These are phyloP conservation scores for Oryzias sinensis DNA, from an alignment of 2,797 vertebrate genomes.

Conservation along the genomic window DNA sequence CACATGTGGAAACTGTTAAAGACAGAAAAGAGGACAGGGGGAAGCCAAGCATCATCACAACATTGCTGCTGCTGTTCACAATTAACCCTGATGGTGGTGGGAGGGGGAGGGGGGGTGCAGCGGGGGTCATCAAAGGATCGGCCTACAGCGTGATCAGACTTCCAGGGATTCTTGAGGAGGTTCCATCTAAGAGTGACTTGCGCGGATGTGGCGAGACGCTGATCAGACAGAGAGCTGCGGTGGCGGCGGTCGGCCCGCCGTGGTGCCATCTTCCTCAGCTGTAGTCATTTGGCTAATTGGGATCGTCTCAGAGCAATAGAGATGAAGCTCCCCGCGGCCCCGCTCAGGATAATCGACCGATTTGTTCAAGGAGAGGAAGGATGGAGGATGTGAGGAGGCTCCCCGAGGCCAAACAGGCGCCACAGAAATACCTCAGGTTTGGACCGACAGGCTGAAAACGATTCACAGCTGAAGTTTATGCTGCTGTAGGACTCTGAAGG, in stretches of 20 bases:
- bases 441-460: no score
- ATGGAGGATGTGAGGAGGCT: slow-evolving; percentile 3
- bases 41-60: slow-evolving; percentile 21
- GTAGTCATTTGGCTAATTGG: slow-evolving; percentile 67
- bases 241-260: no score
- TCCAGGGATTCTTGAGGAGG: no score
- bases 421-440: no score
- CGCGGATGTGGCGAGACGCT: no score
- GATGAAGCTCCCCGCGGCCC: slow-evolving; percentile 53
- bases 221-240: no score
- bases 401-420: neutral
- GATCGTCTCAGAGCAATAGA: slow-evolving; percentile 61
- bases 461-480: no score
- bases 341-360: slow-evolving; percentile 28
- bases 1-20: slow-evolving; percentile 76
- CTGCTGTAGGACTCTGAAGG: no score
- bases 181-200: no score
- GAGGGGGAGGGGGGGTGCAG: neutral
- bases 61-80: slow-evolving; percentile 63
- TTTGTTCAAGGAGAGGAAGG: slow-evolving; percentile 28
- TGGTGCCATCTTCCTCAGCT: slow-evolving; percentile 21
- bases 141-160: no score
- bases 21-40: slow-evolving; percentile 2
- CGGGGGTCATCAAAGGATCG: no score
- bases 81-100: slow-evolving; percentile 53